Conservation (phyloP, 2,113 vertebrate genomes). For the Loxodonta africana region DNA sequence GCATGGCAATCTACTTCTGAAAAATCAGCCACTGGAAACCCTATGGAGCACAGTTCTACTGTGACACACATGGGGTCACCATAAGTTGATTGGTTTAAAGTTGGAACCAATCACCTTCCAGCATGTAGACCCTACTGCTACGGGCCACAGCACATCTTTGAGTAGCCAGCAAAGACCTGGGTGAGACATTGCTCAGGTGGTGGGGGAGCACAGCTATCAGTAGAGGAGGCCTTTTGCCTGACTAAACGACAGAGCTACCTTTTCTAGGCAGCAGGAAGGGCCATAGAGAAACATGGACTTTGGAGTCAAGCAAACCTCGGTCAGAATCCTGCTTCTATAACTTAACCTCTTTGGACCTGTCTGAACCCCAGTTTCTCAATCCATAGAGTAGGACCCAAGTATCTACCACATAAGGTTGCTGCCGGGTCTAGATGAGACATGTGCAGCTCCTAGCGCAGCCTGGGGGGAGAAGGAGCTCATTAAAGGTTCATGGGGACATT, state of each 20-base stretch:
- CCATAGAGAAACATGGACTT: neutral
- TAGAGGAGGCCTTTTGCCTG: neutral
- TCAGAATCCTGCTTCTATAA: neutral
- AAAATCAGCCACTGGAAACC: too few relatives aligned
- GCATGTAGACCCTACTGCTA: neutral
- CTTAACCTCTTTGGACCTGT: neutral
- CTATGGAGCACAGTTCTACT: too few relatives aligned
- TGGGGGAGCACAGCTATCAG: neutral
- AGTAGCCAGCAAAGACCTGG: neutral
- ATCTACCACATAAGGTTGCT: too few relatives aligned
- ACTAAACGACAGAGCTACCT: neutral
- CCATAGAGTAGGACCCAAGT: neutral
- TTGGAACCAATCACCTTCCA: neutral
- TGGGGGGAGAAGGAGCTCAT: neutral
- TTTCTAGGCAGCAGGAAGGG: neutral
- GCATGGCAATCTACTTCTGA: too few relatives aligned
- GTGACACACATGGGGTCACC: too few relatives aligned
- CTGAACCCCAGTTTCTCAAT: neutral
- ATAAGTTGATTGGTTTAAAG: neutral
- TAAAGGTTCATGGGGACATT: neutral
- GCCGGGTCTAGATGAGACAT: neutral
- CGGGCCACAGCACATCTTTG: neutral
- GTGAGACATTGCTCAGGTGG: rapidly evolving
- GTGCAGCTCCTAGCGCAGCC: neutral
- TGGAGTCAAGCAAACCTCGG: neutral